Conservation (phyloP, 2,113 vertebrate genomes). For the Triplophysa siluroides region DNA sequence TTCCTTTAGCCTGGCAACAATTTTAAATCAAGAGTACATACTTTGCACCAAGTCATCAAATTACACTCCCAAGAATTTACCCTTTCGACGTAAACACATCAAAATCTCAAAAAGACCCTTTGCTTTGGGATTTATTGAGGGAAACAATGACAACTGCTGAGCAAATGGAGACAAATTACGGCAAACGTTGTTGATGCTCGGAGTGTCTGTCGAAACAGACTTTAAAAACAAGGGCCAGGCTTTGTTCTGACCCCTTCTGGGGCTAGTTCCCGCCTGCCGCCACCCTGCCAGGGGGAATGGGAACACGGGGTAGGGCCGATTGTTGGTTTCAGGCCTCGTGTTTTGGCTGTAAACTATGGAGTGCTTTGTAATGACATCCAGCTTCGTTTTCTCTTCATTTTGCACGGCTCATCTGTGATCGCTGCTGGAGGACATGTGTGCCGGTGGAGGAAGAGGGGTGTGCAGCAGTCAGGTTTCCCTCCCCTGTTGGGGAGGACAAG, state of each 20-base stretch:
- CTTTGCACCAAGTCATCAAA: constrained; percentile 32
- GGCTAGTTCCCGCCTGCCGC: background rate
- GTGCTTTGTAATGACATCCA: constrained; percentile 69
- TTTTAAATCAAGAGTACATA: constrained; percentile 27
- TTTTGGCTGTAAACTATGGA: constrained; percentile 54
- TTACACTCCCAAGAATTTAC: constrained; percentile 1
- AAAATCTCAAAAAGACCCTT: constrained; percentile 7
- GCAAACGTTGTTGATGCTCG: constrained; percentile 62
- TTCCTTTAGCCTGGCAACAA: constrained; percentile 13
- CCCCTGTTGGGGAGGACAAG: constrained; percentile 28
- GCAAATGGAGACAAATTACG: constrained; percentile 67
- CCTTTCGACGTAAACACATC: constrained; percentile 26
- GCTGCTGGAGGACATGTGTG: constrained; percentile 48
- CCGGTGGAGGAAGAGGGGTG: constrained; percentile 9
- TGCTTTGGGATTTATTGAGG: constrained; percentile 48
- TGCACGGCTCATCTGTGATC: constrained; percentile 69
- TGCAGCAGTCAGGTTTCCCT: constrained; percentile 34
- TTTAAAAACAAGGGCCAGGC: constrained; percentile 62
- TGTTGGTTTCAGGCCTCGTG: constrained; percentile 48
- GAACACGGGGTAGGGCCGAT: background rate
- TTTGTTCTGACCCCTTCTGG: constrained; percentile 42
- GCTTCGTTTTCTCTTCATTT: constrained; percentile 75
- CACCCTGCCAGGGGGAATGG: constrained; percentile 7
- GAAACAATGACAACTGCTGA: constrained; percentile 43
- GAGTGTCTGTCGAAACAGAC: constrained; percentile 69